Percentiles rank a stretch among this genome's conserved stretches.
Conservation (phyloP, 2,888 invertebrate species). For the Parascotia fuliginaria region DNA sequence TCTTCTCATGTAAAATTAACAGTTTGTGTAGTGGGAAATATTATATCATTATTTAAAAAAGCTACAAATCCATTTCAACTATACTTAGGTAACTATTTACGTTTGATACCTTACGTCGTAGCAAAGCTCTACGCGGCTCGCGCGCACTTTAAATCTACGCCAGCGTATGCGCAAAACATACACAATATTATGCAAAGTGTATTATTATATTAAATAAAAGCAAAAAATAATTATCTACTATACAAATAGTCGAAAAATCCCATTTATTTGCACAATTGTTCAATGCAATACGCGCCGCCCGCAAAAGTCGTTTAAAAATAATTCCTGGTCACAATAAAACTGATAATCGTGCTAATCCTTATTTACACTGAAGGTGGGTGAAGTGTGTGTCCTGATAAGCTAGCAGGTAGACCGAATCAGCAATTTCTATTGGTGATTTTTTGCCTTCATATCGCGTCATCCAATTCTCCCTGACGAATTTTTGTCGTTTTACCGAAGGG, state of each 20-base stretch:
- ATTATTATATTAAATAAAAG: constrained; percentile 21
- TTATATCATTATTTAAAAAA: too few species aligned
- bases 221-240: constrained; percentile 54
- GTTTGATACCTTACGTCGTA: too few species aligned
- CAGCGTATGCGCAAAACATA: background rate
- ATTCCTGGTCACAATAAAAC: constrained; percentile 72
- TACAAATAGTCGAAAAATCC: constrained; percentile 57
- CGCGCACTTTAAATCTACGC: constrained; percentile 8
- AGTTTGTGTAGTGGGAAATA: too few species aligned
- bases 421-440: constrained; percentile 69
- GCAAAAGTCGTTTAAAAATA: constrained; percentile 63
- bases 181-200: background rate
- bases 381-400: constrained; percentile 78
- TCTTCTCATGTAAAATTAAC: too few species aligned
- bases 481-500: constrained; percentile 32
- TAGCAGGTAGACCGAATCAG: constrained; percentile 61
- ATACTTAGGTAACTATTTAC: too few species aligned
- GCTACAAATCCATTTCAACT: too few species aligned
- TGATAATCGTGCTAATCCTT: constrained; percentile 80
- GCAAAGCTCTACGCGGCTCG: constrained; percentile 16
- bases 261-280: constrained; percentile 78
- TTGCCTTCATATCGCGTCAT: constrained; percentile 50
- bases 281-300: constrained; percentile 51
- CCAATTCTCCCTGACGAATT: constrained; percentile 37
- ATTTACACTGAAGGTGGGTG: constrained; percentile 76